A percentile compares a stretch with the other conserved stretches of the same genome.
Conservation (phyloP, 1,140 invertebrate species). For the Kradibia gibbosae region DNA sequence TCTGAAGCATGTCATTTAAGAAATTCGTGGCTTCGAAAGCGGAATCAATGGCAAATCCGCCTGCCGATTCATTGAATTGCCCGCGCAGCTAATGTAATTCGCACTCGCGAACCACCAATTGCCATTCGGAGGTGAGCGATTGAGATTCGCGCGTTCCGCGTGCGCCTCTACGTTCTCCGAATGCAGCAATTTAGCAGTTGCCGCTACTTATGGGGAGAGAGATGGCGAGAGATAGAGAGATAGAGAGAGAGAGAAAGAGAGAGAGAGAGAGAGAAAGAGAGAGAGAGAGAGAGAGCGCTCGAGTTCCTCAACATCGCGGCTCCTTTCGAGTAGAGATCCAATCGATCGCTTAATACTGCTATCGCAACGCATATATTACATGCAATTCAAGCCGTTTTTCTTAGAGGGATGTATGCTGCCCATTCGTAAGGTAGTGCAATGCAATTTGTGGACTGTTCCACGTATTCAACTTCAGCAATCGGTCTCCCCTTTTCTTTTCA, state of each 20-base stretch:
- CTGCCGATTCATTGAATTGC: not conserved
- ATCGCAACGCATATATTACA: constrained; percentile 32
- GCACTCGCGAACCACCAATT: constrained; percentile 16
- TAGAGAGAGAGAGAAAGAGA: no score
- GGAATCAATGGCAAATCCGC: not conserved
- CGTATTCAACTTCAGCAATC: not conserved
- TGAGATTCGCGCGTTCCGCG: not conserved
- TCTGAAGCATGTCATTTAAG: not conserved
- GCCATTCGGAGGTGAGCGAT: not conserved
- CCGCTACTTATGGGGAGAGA: no score
- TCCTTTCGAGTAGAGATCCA: not conserved
- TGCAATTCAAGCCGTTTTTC: not conserved
- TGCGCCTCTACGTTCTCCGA: not conserved
- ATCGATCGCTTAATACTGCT: constrained; percentile 33
- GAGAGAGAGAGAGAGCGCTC: not conserved
- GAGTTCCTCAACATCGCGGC: not conserved
- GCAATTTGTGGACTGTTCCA: not conserved
- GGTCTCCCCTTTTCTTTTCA: not conserved
- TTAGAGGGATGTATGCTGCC: not conserved
- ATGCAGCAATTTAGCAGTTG: not conserved
- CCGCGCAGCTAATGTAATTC: not conserved
- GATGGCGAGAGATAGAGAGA: no score
- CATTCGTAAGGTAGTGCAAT: not conserved
- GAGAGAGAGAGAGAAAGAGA: no score
- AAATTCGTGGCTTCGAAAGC: no score